These are phyloP conservation scores for Cyclophora albipunctata DNA, from an alignment of 2,888 invertebrate species.

Conservation along the genomic window DNA sequence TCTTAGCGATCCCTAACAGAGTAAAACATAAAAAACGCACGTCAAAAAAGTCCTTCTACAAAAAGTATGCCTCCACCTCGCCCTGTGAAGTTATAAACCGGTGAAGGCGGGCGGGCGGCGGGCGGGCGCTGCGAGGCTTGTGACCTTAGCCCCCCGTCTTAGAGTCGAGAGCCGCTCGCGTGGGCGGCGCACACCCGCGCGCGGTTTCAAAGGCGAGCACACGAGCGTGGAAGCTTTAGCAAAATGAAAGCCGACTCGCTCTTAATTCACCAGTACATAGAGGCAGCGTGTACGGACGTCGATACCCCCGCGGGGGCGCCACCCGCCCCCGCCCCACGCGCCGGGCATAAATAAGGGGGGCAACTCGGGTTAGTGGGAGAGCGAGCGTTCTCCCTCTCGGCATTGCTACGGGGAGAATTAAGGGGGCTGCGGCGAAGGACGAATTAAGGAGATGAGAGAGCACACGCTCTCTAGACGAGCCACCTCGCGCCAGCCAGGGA, in stretches of 20 bases:
- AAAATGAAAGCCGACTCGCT: constrained; percentile 75
- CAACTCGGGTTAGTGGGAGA: constrained; percentile 70
- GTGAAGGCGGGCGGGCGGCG: constrained; percentile 44
- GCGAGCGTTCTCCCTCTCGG: constrained; percentile 55
- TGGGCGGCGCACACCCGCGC: constrained; percentile 42
- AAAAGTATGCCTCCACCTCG: constrained; percentile 67
- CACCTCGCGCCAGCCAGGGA: constrained; percentile 60
- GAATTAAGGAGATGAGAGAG: constrained; percentile 76
- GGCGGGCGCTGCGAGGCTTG: constrained; percentile 42
- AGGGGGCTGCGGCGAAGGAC: constrained; percentile 75
- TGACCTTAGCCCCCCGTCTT: constrained; percentile 48
- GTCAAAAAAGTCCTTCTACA: constrained; percentile 74
- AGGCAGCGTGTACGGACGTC: constrained; percentile 53
- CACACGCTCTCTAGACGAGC: constrained; percentile 71
- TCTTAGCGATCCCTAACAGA: constrained; percentile 71
- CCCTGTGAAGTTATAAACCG: constrained; percentile 70
- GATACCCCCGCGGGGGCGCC: constrained; percentile 35
- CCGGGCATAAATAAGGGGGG: constrained; percentile 70
- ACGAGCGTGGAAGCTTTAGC: constrained; percentile 73
- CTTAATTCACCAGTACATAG: constrained; percentile 72
- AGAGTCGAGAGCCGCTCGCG: constrained; percentile 52
- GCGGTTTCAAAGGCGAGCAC: constrained; percentile 68
- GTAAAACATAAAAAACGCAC: constrained; percentile 75
- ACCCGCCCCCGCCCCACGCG: constrained; percentile 37
- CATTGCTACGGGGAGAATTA: constrained; percentile 60